Conservation (phyloP, 2,113 vertebrate genomes). For the Lepus americanus region DNA sequence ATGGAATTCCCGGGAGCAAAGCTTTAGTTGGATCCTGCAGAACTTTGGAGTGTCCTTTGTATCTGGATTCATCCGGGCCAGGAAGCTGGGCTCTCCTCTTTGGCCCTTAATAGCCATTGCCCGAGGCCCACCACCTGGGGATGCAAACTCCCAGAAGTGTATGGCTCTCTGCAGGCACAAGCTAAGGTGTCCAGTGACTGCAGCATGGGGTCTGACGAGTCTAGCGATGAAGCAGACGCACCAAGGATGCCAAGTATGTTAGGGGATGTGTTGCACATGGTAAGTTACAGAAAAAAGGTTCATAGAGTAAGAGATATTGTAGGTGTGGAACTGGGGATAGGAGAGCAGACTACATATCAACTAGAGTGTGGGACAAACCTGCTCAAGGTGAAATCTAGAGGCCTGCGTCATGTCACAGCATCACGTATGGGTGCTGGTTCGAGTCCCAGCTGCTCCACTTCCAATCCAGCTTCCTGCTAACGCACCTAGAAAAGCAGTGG, state of each 20-base stretch:
- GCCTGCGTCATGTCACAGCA: too few species aligned
- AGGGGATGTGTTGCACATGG: too few species aligned
- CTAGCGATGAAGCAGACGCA: neutral
- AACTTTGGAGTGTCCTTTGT: neutral
- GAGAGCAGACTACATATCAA: neutral
- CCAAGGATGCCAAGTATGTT: neutral
- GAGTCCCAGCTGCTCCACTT: too few species aligned
- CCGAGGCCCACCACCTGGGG: neutral
- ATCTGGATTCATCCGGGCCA: neutral
- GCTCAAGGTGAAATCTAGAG: neutral
- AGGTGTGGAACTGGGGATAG: neutral
- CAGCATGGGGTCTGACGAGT: neutral
- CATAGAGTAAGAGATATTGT: neutral
- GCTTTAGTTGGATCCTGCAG: neutral
- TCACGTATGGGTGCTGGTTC: too few species aligned
- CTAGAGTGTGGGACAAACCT: neutral
- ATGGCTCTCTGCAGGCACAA: too few species aligned
- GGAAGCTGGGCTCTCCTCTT: neutral
- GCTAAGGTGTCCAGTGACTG: neutral
- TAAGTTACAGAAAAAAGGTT: neutral
- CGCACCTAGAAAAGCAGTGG: too few species aligned
- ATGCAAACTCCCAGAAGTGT: neutral
- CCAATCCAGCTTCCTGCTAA: too few species aligned
- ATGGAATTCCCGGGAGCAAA: accelerated
- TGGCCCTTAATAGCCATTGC: neutral